Evolutionary conservation across 2,797 vertebrate species (phyloP), one percentile per base, ranked within the genome.

Genomic region (Gymnoscopelus microlampas): DNA sequence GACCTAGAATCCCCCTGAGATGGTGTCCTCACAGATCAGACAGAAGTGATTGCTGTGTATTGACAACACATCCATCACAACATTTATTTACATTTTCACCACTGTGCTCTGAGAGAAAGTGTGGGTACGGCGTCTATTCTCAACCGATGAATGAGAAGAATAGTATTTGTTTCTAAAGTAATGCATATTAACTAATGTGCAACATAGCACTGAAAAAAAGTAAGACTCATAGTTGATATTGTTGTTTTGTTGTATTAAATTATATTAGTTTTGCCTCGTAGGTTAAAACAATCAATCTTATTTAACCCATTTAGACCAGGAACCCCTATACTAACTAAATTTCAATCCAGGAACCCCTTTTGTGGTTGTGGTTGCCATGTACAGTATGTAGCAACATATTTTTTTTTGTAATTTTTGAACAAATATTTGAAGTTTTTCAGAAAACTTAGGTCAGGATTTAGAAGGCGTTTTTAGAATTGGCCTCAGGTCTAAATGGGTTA

Each of bases 41-140:
- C 57, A 49, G 64, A 70, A 58, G 60, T 54, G 59, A 66, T 24
- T 12, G 24, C 56, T 70, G 15, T 13, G 77, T 65, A 44, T 72
- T 70, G 74, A 61, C 44, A 19, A 71, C 77, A 66, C 39, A 60
- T 65, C 26, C 1, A 29, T 50, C 11, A 1, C 8, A 13, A 32
- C 60, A 48, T 53, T 0, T 13, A 2, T 72, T 49, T 7, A 13
- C 19, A 7, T 55, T 14, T 26, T 10, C 58, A 39, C n/a, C 5
- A 10, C 61, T 14, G 55, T 4, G 19, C 12, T 13, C 39, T 3
- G 39, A 7, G 39, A 9, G 39, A 10, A 9, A 44, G 23, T 32
- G 14, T 24, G 10, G 15, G 32, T 11, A 50, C 12, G 47, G 0
- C 12, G 13, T 11, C 8, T 26, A 9, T 13, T 61, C 60, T 71